Percentiles rank a stretch among this genome's conserved stretches.
Conservation (phyloP, 2,113 vertebrate genomes). For the Grammomys surdaster region DNA sequence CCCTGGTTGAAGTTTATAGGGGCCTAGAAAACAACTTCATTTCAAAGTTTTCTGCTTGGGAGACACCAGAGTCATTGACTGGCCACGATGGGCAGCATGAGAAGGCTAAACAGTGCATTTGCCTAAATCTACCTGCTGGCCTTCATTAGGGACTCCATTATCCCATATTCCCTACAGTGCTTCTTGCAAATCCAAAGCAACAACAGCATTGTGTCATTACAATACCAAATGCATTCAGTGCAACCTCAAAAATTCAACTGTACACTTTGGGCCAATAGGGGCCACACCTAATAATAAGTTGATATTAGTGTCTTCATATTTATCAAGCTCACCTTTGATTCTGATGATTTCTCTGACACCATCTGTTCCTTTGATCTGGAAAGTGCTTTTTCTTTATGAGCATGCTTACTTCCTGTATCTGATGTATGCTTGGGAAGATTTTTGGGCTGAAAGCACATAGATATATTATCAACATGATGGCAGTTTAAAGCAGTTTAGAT, state of each 20-base stretch:
- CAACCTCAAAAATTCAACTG: neutral
- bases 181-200: neutral
- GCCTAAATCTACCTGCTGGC: neutral
- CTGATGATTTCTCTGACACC: conserved; percentile 43
- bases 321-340: conserved; percentile 79
- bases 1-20: neutral
- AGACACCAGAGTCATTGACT: neutral
- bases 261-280: fast-evolving
- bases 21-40: neutral
- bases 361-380: conserved; percentile 59
- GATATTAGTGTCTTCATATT: neutral
- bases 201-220: neutral
- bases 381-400: conserved; percentile 67
- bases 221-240: neutral
- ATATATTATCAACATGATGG: conserved; percentile 10
- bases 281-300: neutral
- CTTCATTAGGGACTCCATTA: neutral
- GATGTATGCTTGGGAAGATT: conserved; percentile 52
- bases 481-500: neutral
- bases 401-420: conserved; percentile 67
- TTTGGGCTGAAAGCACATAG: conserved; percentile 79
- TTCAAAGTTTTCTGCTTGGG: neutral
- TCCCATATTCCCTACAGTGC: neutral
- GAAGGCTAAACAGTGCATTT: too few species aligned
- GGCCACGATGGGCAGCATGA: neutral